Evolutionary conservation across 2,113 vertebrate species (phyloP), one percentile per base, ranked within the genome.

Genomic region (Heloderma charlesbogerti): DNA sequence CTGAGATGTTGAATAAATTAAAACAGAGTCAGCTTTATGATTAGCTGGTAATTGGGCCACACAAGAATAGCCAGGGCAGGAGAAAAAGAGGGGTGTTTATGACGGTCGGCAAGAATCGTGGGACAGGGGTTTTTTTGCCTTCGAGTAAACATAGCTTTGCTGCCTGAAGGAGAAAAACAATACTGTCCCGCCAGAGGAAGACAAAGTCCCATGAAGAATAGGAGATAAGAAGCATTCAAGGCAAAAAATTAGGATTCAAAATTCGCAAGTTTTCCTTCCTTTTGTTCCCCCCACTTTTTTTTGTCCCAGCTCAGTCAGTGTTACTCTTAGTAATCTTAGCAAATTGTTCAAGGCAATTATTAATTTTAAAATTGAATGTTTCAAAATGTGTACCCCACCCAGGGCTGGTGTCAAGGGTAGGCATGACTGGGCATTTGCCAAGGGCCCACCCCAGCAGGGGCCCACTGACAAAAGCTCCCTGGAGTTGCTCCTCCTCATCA

Each of bases 21-120:
- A 95, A 95, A 95, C 95, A 97, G 96, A 97, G 94, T 91, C 94
- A 91, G 95, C 94, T 95, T 96, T 96, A 96, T 95, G 91, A 96
- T 94, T 93, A 95, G 93, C 92, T 54, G 90, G 92, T 94, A 95
- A 96, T 81, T 88, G 94, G 93, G 95, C 94, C 94, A 95, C 94
- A 93, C 92, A 93, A 92, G 92, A 89, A 20, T 37, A 88, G 92
- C 18, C 86, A 13, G 86, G 87, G 34, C 45, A 6, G 71, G 79
- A 89, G 79, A 66, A 71, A 66, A 69, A 78, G 83, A 78, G 34
- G 25, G 31, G 34, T 18, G 43, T 40, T 79, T 20, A n/a, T 45
- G 57, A 34, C 20, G 8, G 60, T 10, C 40, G 12, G 75, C 16
- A 67, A 63, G 29, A 66, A 67, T 51, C 8, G n/a, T 37, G 87